Evolutionary conservation across 2,797 vertebrate species (phyloP).

Genomic region (Psittacula echo): DNA sequence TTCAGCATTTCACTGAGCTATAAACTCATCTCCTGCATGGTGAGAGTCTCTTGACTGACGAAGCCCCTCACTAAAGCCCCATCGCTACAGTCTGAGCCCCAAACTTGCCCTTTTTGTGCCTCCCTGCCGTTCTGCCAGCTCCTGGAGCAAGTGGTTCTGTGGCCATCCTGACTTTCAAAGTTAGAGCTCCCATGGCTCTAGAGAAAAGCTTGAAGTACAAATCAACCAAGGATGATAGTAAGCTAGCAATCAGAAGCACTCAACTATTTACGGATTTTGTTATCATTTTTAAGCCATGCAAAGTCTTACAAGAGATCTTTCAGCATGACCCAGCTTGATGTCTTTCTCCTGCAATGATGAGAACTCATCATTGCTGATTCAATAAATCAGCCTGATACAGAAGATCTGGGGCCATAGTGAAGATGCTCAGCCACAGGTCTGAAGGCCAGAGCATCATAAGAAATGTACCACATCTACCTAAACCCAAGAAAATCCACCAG

Average conservation of each 20-base stretch:
- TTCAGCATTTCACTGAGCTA: not conserved
- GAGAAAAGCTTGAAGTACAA: not conserved
- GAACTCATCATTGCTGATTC: not conserved
- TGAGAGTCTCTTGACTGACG: not conserved
- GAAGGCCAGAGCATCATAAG: not conserved
- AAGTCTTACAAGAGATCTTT: not conserved
- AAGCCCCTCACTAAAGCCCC: not conserved
- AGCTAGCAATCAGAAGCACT: not conserved
- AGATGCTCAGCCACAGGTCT: not conserved
- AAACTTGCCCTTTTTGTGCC: not conserved
- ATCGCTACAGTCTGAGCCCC: not conserved
- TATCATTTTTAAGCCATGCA: not conserved
- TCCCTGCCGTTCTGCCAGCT: not conserved
- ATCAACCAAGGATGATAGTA: rapidly evolving
- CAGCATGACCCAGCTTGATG: not conserved
- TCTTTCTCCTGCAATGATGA: rapidly evolving
- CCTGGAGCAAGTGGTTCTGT: not conserved
- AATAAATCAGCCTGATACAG: rapidly evolving
- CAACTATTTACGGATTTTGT: not conserved
- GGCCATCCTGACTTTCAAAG: not conserved
- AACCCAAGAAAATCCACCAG: not conserved
- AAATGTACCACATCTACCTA: not conserved
- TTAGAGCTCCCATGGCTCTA: rapidly evolving
- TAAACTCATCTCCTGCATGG: not conserved
- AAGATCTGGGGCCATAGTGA: rapidly evolving